A percentile compares a stretch with the other conserved stretches of the same genome.
These are phyloP conservation scores for Periophthalmus magnuspinnatus DNA, from an alignment of 2,797 vertebrate genomes.

Conservation along the genomic window DNA sequence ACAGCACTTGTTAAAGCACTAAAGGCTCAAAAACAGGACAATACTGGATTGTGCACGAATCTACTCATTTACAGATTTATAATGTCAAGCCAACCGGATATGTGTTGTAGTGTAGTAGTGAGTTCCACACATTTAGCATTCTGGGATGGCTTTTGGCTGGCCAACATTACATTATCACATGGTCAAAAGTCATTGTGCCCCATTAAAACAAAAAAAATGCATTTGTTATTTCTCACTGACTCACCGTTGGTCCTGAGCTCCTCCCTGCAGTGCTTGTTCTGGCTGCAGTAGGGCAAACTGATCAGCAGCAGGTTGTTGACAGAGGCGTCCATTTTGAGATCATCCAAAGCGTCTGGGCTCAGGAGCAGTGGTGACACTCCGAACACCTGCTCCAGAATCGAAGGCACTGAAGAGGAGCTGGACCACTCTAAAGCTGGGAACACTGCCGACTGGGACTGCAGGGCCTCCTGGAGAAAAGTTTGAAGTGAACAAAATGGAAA, in stretches of 20 bases:
- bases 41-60: too few species aligned
- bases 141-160: too few species aligned
- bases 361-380: conserved; percentile 78
- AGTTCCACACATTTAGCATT: too few species aligned
- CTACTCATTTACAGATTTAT: too few species aligned
- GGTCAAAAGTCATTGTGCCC: too few species aligned
- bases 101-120: too few species aligned
- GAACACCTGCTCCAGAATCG: conserved; percentile 81
- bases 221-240: conserved; percentile 18
- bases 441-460: conserved; percentile 77
- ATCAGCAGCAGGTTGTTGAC: conserved; percentile 81
- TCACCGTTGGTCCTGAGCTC: conserved; percentile 82
- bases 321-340: conserved; percentile 78
- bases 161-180: too few species aligned
- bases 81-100: too few species aligned
- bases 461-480: conserved; percentile 69
- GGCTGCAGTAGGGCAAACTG: conserved; percentile 81
- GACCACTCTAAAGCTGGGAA: conserved; percentile 83
- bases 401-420: conserved; percentile 69
- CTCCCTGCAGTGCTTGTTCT: conserved; percentile 74
- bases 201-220: too few species aligned
- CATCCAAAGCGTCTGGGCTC: conserved; percentile 76
- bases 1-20: too few species aligned
- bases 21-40: too few species aligned
- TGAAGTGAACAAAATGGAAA: too few species aligned